These are phyloP conservation scores for Chaetophractus vellerosus DNA, from an alignment of 2,797 vertebrate species.

Conservation along the genomic window DNA sequence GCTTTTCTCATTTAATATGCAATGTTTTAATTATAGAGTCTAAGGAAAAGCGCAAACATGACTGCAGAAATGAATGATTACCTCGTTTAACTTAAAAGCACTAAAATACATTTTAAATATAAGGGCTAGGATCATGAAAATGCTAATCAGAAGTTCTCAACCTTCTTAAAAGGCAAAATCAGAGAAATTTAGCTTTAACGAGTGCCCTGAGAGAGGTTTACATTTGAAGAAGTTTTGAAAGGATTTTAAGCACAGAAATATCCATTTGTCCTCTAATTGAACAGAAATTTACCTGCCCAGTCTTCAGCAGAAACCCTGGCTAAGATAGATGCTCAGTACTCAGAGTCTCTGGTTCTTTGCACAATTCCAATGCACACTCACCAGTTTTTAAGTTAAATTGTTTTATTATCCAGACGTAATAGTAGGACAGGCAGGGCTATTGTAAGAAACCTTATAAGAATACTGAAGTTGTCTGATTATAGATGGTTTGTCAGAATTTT, in stretches of 20 bases:
- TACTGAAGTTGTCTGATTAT: neutral
- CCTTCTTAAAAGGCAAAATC: neutral
- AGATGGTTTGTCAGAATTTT: neutral
- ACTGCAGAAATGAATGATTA: constrained; percentile 17
- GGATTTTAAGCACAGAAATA: constrained; percentile 12
- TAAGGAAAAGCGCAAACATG: neutral
- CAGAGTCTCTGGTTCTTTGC: neutral
- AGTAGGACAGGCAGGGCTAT: neutral
- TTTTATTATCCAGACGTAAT: neutral
- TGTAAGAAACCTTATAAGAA: neutral
- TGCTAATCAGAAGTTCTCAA: neutral
- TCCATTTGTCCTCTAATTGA: neutral
- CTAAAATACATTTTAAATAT: constrained; percentile 27
- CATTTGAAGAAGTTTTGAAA: neutral
- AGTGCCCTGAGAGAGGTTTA: neutral
- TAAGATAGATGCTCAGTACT: neutral
- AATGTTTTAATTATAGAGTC: neutral
- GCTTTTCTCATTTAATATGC: neutral
- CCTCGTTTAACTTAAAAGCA: neutral
- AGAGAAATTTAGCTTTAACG: constrained; percentile 18
- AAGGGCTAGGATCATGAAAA: constrained; percentile 20
- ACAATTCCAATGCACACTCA: neutral
- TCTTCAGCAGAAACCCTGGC: neutral
- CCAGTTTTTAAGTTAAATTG: neutral
- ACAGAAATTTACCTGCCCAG: neutral